These are phyloP conservation scores for Pomacea canaliculata DNA, from an alignment of 2,888 invertebrate species.

Conservation along the genomic window DNA sequence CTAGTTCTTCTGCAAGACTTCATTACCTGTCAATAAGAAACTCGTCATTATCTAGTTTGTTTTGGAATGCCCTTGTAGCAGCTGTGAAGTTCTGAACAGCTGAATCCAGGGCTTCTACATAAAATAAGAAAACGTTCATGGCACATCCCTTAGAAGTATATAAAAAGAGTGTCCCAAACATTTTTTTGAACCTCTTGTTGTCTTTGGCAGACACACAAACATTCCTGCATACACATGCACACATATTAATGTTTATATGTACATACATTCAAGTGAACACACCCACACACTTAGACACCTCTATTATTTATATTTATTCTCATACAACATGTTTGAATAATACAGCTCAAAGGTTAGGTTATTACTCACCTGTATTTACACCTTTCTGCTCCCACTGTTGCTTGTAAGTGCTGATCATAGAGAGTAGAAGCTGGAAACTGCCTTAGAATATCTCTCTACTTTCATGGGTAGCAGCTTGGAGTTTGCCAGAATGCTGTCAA, in stretches of 20 bases:
- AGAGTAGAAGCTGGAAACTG: not conserved
- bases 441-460: not conserved
- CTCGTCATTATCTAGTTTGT: constrained; percentile 11
- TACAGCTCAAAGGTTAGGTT: not conserved
- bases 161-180: too few species aligned
- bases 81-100: constrained; percentile 28
- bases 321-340: not conserved
- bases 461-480: not conserved
- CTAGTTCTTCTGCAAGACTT: too few species aligned
- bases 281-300: too few species aligned
- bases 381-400: not conserved
- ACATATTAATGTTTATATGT: too few species aligned
- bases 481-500: not conserved
- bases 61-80: constrained; percentile 26
- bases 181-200: too few species aligned
- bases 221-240: too few species aligned
- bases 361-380: not conserved
- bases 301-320: too few species aligned
- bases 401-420: not conserved
- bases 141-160: too few species aligned
- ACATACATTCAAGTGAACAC: too few species aligned
- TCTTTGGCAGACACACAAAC: too few species aligned
- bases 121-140: not conserved
- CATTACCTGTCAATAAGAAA: too few species aligned
- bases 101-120: constrained; percentile 26